Base-by-base conservation (phyloP, 2,888 invertebrate genomes). In the Acrobasis consociella region DNA sequence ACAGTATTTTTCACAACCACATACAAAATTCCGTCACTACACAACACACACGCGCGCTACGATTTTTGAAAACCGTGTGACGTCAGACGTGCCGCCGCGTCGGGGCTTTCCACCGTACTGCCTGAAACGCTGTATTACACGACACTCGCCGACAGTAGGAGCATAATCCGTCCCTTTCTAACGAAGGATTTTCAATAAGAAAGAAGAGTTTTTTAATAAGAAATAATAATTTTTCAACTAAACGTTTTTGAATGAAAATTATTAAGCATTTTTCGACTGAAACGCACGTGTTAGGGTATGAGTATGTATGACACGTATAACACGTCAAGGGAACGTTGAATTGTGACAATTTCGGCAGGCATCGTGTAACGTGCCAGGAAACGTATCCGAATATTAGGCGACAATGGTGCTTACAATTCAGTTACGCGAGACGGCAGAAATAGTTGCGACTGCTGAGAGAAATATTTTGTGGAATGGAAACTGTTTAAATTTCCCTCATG, bases 131-230 rank as follows among this genome's bases (percentile, higher is more conserved):
- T 50, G 59, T 38, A 60, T 62, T 63, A 53, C 52, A 68, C 65
- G 67, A 66, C 63, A 49, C 49, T 61, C 59, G 62, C 65, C 67
- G 68, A 67, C 62, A 59, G 60, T 11, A 39, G 42, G 31, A 9
- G 15, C 51, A 49, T 42, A 7, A 16, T 42, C 70, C 60, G 22
- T 76, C 76, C 68, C 72, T 68, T 63, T 76, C 75, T 42, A 63
- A 65, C 70, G 62, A 65, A 60, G 64, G 59, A 60, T 52, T 60
- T 51, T 39, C n/a, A 9, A 5, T 16, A 51, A 51, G 60, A 60
- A 15, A 59, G 38, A 59, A 50, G 59, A 59, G 59, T 10, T 59
- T 52, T 59, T 49, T 58, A 58, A 59, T 17, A 59, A 59, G 17
- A 59, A 38, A 59, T 9, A 37, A n/a, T 15, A n/a, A 22, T 50